A percentile compares a stretch with the other conserved stretches of the same genome.
Evolutionary conservation across 2,113 vertebrate species (phyloP).

Genomic region (Dryoscopus gambensis): DNA sequence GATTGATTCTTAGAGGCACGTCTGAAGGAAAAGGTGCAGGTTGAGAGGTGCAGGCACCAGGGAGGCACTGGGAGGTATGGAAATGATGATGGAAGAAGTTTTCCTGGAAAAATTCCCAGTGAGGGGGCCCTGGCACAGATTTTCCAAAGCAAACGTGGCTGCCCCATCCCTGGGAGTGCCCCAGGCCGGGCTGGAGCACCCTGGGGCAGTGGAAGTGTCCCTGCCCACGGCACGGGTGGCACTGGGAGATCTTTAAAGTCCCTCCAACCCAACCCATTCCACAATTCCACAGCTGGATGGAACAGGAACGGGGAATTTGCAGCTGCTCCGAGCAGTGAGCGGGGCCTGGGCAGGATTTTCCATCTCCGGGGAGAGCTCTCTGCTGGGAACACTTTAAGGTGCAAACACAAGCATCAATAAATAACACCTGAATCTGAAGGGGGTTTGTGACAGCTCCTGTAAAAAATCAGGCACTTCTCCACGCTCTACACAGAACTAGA

Average conservation of each 20-base stretch:
- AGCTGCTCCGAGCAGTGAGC: neutral
- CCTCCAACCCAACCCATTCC: neutral
- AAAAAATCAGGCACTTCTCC: neutral
- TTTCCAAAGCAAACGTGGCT: neutral
- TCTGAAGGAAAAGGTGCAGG: neutral
- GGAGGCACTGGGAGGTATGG: neutral
- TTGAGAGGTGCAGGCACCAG: neutral
- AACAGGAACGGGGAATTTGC: neutral
- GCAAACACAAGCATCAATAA: neutral
- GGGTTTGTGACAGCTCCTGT: accelerated
- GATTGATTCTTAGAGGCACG: neutral
- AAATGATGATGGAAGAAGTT: accelerated
- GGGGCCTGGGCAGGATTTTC: neutral
- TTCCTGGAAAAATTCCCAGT: neutral
- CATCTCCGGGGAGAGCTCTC: neutral
- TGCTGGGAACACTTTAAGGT: neutral
- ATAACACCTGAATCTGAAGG: neutral
- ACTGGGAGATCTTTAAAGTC: neutral
- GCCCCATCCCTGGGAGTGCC: neutral
- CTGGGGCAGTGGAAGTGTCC: neutral
- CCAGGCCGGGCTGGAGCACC: neutral
- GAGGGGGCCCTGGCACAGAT: neutral
- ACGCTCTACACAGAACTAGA: neutral
- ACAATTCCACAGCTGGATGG: accelerated
- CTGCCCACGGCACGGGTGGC: neutral